phyloP scores from a whole-genome alignment of 2,888 invertebrate genomes.

The Argynnis bischoffii region DNA sequence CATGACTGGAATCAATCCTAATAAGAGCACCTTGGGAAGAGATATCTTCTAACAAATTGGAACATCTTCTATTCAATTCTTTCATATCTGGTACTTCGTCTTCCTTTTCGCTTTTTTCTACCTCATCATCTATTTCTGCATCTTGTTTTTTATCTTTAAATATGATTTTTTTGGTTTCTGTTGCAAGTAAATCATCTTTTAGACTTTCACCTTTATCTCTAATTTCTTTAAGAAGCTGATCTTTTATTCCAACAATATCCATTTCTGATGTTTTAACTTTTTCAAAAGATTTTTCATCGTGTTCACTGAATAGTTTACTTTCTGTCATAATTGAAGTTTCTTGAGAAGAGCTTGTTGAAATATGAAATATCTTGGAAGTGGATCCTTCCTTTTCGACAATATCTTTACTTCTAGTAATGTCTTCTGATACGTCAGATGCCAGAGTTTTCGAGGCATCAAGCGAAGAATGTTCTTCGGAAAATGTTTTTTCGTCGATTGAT shows the following conservation, averaged over 20 bases:
- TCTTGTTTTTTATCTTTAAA: conserved; percentile 39
- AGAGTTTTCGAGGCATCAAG: conserved; percentile 75
- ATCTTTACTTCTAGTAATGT: conserved; percentile 67
- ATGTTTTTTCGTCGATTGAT: conserved; percentile 76
- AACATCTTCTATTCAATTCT: conserved; percentile 77
- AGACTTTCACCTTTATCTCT: conserved; percentile 54
- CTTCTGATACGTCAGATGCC: conserved; percentile 76
- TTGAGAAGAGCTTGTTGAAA: conserved; percentile 69
- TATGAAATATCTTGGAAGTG: conserved; percentile 58
- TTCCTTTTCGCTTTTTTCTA: conserved; percentile 41
- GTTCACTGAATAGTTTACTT: conserved; percentile 69
- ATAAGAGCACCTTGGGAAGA: conserved; percentile 74
- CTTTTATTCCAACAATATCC: conserved; percentile 54
- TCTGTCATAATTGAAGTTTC: conserved; percentile 72
- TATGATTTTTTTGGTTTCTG: conserved; percentile 45
- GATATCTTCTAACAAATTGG: conserved; percentile 77
- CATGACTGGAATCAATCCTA: conserved; percentile 75
- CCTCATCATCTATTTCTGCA: conserved; percentile 41
- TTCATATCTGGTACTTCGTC: conserved; percentile 71
- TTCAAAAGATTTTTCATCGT: conserved; percentile 63
- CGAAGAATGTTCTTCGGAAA: conserved; percentile 78
- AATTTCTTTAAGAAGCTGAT: conserved; percentile 45
- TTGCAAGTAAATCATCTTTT: conserved; percentile 18
- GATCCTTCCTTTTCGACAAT: conserved; percentile 71
- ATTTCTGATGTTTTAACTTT: conserved; percentile 56